Evolutionary conservation across 2,113 vertebrate species (phyloP).

Genomic region (Emydura subglobosa): DNA sequence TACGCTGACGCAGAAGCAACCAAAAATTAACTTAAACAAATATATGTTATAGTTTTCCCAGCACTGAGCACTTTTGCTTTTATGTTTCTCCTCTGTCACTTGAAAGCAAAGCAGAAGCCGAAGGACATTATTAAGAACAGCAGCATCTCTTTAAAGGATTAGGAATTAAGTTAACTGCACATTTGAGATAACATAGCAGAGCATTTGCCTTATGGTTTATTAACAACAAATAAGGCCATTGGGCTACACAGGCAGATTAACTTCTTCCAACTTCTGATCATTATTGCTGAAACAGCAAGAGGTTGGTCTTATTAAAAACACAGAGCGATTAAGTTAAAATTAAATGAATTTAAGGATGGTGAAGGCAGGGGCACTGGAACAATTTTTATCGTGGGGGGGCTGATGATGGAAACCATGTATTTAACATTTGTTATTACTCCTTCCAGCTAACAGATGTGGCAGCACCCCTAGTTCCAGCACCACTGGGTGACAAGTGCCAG

Average conservation of each 20-base stretch:
- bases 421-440: no score
- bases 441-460: no score
- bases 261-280: constrained; percentile 50
- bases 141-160: constrained; percentile 63
- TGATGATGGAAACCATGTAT: no score
- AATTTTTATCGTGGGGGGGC: no score
- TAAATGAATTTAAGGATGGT: constrained; percentile 47
- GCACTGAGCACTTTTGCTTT: constrained; percentile 41
- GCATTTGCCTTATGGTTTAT: constrained; percentile 60
- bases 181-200: constrained; percentile 66
- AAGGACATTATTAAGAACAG: constrained; percentile 4
- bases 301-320: not conserved
- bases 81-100: not conserved
- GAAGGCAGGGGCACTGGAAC: not conserved
- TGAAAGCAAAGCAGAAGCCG: constrained; percentile 46
- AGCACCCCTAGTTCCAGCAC: no score
- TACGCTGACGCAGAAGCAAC: not conserved
- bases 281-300: constrained; percentile 66
- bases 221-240: constrained; percentile 56
- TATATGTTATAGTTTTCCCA: constrained; percentile 19
- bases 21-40: constrained; percentile 26
- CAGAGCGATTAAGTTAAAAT: not conserved
- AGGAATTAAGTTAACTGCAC: constrained; percentile 72
- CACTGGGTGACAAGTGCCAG: not conserved
- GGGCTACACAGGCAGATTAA: constrained; percentile 52